Percentiles rank a stretch among this genome's conserved stretches.
Evolutionary conservation across 1,140 invertebrate genomes (phyloP).

Genomic region (Drosophila lini): DNA sequence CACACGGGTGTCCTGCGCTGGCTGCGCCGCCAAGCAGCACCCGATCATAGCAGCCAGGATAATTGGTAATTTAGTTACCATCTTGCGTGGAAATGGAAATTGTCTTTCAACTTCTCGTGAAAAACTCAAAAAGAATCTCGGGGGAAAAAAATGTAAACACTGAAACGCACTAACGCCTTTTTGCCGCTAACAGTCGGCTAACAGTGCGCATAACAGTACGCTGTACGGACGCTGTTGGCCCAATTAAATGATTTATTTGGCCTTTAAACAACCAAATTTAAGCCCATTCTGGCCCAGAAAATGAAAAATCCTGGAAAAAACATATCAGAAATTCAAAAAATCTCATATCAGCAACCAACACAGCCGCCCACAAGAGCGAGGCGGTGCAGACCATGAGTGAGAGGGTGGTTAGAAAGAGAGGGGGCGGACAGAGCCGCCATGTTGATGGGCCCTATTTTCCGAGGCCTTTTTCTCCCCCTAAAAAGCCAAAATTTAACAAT

Average conservation of each 20-base stretch:
- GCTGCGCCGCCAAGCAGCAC: neutral
- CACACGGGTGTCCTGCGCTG: conserved; percentile 38
- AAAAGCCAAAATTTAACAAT: conserved; percentile 13
- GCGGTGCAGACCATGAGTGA: neutral
- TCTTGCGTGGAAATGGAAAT: neutral
- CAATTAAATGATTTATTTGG: neutral
- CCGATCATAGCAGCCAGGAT: neutral
- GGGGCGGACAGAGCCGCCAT: conserved; percentile 4
- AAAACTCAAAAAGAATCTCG: neutral
- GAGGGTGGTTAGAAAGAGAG: conserved; percentile 8
- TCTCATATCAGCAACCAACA: neutral
- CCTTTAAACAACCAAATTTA: neutral
- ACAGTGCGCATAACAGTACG: conserved; percentile 6
- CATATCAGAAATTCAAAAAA: neutral
- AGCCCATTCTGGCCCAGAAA: neutral
- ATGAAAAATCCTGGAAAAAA: neutral
- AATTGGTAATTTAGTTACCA: neutral
- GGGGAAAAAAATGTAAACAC: conserved; percentile 1
- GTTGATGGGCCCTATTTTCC: conserved; percentile 26
- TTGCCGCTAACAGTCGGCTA: neutral
- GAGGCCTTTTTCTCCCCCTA: conserved; percentile 33
- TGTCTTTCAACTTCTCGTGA: neutral
- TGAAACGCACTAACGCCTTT: neutral
- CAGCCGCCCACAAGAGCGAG: neutral
- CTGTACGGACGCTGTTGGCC: neutral